A percentile compares a stretch with the other conserved stretches of the same genome.
Conservation (phyloP, 92 coral and sea anemone genomes). For the Metridium senile region DNA sequence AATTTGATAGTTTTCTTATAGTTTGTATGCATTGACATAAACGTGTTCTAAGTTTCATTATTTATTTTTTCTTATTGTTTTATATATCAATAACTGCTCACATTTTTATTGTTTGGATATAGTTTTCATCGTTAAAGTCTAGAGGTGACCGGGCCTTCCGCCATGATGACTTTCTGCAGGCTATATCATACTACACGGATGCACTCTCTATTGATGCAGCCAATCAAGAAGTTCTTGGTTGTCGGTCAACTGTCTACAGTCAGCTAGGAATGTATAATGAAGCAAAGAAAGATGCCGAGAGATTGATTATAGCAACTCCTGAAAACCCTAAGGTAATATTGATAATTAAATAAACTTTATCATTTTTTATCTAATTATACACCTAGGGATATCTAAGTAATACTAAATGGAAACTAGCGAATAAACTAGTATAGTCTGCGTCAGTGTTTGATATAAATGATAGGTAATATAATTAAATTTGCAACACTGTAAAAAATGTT, state of each 20-base stretch:
- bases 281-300: slow-evolving; percentile 86
- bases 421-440: too few species aligned
- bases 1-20: too few species aligned
- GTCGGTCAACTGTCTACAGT: slow-evolving; percentile 76
- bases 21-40: too few species aligned
- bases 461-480: too few species aligned
- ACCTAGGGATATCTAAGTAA: too few species aligned
- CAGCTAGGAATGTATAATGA: slow-evolving; percentile 79
- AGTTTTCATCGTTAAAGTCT: slow-evolving; percentile 61
- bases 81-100: too few species aligned
- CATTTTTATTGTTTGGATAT: not conserved
- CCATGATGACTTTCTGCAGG: slow-evolving; percentile 61
- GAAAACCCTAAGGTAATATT: slow-evolving; percentile 65
- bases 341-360: too few species aligned
- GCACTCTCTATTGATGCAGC: slow-evolving; percentile 56
- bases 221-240: slow-evolving; percentile 71
- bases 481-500: too few species aligned
- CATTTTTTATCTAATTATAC: too few species aligned
- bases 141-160: slow-evolving; percentile 71
- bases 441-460: too few species aligned
- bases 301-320: slow-evolving; percentile 55
- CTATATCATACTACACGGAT: slow-evolving; percentile 71
- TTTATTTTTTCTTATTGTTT: not conserved
- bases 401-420: too few species aligned
- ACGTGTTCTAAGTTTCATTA: too few species aligned